Evolutionary conservation across 2,113 vertebrate genomes (phyloP).

Genomic region (Hepsetus odoe): DNA sequence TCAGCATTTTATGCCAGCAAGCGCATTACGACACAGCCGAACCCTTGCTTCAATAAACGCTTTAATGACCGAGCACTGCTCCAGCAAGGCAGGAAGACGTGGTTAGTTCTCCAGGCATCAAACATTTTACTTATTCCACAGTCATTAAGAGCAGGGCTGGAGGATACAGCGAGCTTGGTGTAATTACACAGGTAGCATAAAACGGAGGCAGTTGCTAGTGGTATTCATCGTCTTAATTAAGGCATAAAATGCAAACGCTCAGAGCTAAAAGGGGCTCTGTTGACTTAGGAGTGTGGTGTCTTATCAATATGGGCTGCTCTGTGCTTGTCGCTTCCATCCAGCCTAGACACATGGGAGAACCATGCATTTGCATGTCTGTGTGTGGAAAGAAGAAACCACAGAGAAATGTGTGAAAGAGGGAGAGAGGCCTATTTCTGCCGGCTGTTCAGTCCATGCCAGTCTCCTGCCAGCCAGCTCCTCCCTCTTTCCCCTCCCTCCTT

Average conservation of each 20-base stretch:
- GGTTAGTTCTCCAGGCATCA: conserved; percentile 53
- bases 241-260: conserved; percentile 53
- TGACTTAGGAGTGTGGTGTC: conserved; percentile 27
- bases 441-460: background rate
- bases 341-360: conserved; percentile 3
- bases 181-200: conserved; percentile 57
- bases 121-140: conserved; percentile 56
- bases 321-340: background rate
- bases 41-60: conserved; percentile 48
- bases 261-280: conserved; percentile 40
- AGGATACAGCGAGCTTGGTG: conserved; percentile 54
- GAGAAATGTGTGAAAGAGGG: conserved; percentile 30
- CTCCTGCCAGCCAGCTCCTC: background rate
- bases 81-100: conserved; percentile 44
- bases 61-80: conserved; percentile 51
- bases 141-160: conserved; percentile 49
- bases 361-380: conserved; percentile 33
- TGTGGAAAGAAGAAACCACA: conserved; percentile 19
- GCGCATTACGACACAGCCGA: conserved; percentile 18
- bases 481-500: background rate
- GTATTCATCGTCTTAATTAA: conserved; percentile 59
- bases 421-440: background rate
- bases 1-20: conserved; percentile 27
- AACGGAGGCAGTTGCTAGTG: conserved; percentile 43
- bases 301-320: background rate